Conservation (phyloP, 2,797 vertebrate species). For the Lagocephalus sceleratus region DNA sequence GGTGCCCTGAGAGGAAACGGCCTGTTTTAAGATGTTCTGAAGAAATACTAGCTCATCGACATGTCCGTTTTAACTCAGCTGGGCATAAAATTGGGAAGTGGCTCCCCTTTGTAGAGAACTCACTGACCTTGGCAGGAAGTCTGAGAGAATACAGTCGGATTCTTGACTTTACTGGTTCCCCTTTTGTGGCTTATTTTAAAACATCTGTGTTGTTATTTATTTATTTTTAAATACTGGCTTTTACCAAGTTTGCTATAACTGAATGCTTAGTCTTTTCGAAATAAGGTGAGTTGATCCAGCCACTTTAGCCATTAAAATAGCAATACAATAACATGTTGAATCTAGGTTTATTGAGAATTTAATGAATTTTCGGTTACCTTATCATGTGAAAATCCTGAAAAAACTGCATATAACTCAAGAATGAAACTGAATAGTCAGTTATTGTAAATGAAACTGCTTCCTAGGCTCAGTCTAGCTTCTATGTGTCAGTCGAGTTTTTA, state of each 20-base stretch:
- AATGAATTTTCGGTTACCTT: no score
- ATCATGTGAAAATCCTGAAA: no score
- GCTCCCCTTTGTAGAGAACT: constrained; percentile 61
- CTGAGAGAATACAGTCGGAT: constrained; percentile 44
- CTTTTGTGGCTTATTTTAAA: constrained; percentile 55
- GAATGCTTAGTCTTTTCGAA: constrained; percentile 15
- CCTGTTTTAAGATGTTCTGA: constrained; percentile 69
- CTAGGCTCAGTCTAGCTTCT: background rate
- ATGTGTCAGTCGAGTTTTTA: constrained; percentile 9
- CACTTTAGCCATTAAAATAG: constrained; percentile 1
- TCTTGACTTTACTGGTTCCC: constrained; percentile 41
- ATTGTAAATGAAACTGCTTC: background rate
- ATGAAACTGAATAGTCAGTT: no score
- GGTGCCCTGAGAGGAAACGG: constrained; percentile 65
- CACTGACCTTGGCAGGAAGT: constrained; percentile 67
- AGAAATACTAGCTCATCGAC: constrained; percentile 58
- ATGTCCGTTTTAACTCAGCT: constrained; percentile 65
- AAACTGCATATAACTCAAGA: no score
- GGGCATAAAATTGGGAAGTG: constrained; percentile 64
- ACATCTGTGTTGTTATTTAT: constrained; percentile 7
- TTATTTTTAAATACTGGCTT: constrained; percentile 23
- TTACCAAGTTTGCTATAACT: constrained; percentile 25
- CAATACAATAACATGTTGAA: no score
- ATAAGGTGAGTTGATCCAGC: constrained; percentile 10
- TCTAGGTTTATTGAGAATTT: no score